Evolutionary conservation across 2,797 vertebrate genomes (phyloP), one percentile per base, ranked within the genome.

Genomic region (Stomatorhinus walkeri): DNA sequence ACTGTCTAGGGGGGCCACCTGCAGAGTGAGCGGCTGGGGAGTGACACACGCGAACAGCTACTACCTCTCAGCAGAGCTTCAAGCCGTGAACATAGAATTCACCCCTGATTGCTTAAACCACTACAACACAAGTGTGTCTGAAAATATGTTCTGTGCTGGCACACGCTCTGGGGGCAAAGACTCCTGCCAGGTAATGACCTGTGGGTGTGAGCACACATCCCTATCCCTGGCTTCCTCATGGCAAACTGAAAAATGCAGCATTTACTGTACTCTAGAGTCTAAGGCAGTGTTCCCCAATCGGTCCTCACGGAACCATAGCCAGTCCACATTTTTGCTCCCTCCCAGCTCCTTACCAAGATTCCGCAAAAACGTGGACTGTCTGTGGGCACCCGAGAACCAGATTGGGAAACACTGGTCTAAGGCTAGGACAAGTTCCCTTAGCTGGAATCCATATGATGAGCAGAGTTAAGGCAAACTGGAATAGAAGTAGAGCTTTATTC

Each of bases 21-120:
- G 96, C 90, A 93, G 88, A 0, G 96, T 96, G 88, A 96, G 95
- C 0, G 96, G 96, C 87, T 96, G 96, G 96, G 96, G 96, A 0
- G 93, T 96, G 88, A 96, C 95, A 0, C 91, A 89, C 40, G 68
- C 94, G 85, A 91, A 91, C 90, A 91, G 93, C 90, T 92, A 93
- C 81, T 90, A 22, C 1, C 92, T 96, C 88, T 96, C 96, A 0
- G 76, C 93, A 0, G 92, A 92, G 0, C 94, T 96, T 56, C 94
- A 91, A 48, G 90, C 94, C 1, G 96, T 96, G 87, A 89, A 94
- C 0, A 95, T 96, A 72, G 64, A 94, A 40, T 88, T 95, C 89
- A 94, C 95, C 48, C 14, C 91, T 6, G 89, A 91, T 64, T 96
- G 96, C 91, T 92, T 93, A 91, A 90, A 90, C 87, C 95, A 93